These are phyloP conservation scores for Triplophysa siluroides DNA, from an alignment of 2,113 vertebrate genomes.

Conservation along the genomic window DNA sequence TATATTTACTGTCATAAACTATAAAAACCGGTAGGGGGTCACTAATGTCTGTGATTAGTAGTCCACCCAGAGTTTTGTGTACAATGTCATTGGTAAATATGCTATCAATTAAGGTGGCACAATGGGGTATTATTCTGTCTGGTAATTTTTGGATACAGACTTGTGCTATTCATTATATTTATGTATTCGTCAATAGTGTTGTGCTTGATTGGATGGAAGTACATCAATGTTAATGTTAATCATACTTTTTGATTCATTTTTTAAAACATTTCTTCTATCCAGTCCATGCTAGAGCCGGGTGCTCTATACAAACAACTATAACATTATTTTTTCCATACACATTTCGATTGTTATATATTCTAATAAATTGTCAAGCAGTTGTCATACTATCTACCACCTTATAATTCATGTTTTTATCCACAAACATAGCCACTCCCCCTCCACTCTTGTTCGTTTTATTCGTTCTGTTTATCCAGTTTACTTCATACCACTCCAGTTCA, in stretches of 20 bases:
- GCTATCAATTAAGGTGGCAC: not conserved
- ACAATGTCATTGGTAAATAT: slow-evolving; percentile 8
- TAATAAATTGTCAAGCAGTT: not conserved
- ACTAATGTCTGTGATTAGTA: not conserved
- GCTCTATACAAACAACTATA: not conserved
- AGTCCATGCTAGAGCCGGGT: not conserved
- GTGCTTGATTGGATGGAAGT: slow-evolving; percentile 3
- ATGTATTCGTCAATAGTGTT: slow-evolving; percentile 13
- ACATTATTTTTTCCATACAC: not conserved
- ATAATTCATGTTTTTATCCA: no score
- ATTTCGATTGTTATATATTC: slow-evolving; percentile 1
- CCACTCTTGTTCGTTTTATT: no score
- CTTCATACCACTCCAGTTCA: no score
- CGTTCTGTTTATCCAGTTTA: no score
- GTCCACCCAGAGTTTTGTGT: not conserved
- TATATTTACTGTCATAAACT: no score
- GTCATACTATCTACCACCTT: not conserved
- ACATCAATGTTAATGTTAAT: not conserved
- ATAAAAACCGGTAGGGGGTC: not conserved
- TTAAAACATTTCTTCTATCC: not conserved
- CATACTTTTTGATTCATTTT: slow-evolving; percentile 17
- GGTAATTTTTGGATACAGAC: slow-evolving; percentile 11
- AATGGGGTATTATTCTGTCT: slow-evolving; percentile 7
- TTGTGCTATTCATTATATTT: slow-evolving; percentile 38
- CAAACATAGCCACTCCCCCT: no score